Evolutionary conservation across 2,888 invertebrate species (phyloP).

Genomic region (Anagyrus pseudococci): DNA sequence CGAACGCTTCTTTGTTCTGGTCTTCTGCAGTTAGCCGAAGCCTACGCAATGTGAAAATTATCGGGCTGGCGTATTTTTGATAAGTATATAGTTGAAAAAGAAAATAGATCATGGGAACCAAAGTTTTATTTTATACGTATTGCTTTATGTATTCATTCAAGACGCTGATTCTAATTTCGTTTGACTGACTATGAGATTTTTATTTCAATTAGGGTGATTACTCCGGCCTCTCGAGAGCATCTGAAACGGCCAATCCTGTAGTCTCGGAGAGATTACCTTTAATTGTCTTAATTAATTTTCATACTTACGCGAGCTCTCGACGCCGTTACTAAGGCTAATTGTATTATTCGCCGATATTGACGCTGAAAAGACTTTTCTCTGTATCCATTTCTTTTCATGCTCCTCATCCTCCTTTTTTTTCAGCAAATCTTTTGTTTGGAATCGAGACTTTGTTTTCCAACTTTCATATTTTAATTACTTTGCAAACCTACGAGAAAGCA

Average conservation of each 20-base stretch:
- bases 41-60: too few relatives aligned
- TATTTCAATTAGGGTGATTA: conserved; percentile 30
- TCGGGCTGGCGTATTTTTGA: too few relatives aligned
- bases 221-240: conserved; percentile 7
- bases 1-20: background rate
- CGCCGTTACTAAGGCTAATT: conserved; percentile 39
- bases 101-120: too few relatives aligned
- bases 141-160: too few relatives aligned
- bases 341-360: conserved; percentile 49
- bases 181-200: conserved; percentile 26
- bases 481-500: too few relatives aligned
- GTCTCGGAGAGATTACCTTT: conserved; percentile 45
- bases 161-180: too few relatives aligned
- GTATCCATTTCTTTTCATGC: conserved; percentile 14
- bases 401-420: background rate
- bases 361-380: conserved; percentile 40
- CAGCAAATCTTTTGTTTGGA: too few relatives aligned
- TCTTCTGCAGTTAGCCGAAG: too few relatives aligned
- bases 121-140: too few relatives aligned
- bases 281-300: conserved; percentile 50
- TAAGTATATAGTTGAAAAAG: too few relatives aligned
- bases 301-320: conserved; percentile 33
- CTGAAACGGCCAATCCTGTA: conserved; percentile 18
- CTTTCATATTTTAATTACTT: too few relatives aligned
- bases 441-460: too few relatives aligned